Evolutionary conservation across 53 echinoderm and acorn worm species (phyloP).

Genomic region (Holothuria scabra): DNA sequence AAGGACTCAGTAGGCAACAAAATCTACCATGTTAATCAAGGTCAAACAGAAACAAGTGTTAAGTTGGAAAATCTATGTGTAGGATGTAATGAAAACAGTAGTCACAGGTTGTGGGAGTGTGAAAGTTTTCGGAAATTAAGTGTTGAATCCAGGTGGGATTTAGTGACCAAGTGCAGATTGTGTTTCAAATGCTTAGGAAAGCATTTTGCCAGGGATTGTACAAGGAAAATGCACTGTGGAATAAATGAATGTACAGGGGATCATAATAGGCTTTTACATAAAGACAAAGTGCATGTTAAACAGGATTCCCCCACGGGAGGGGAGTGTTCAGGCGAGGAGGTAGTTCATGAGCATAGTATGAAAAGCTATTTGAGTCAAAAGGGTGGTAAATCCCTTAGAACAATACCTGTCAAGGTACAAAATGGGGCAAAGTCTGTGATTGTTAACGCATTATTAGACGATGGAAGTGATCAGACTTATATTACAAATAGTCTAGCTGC

Average conservation of each 20-base stretch:
- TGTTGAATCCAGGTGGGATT: background rate
- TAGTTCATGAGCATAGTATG: background rate
- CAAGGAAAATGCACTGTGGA: constrained; percentile 1
- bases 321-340: background rate
- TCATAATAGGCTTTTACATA: constrained; percentile 26
- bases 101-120: background rate
- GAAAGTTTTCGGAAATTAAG: background rate
- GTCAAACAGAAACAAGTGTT: background rate
- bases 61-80: background rate
- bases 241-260: constrained; percentile 26
- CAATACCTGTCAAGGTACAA: constrained; percentile 1
- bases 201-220: constrained; percentile 12
- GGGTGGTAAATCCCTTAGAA: background rate
- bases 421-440: constrained; percentile 10
- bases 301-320: background rate
- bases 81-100: background rate
- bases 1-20: background rate
- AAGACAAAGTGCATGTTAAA: background rate
- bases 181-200: constrained; percentile 23
- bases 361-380: background rate
- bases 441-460: constrained; percentile 41
- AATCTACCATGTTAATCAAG: background rate
- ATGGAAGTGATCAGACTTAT: constrained; percentile 41
- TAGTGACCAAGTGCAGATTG: constrained; percentile 1
- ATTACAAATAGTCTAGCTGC: constrained; percentile 26